These are phyloP conservation scores for Gymnogyps californianus DNA, from an alignment of 2,113 vertebrate species.

Conservation along the genomic window DNA sequence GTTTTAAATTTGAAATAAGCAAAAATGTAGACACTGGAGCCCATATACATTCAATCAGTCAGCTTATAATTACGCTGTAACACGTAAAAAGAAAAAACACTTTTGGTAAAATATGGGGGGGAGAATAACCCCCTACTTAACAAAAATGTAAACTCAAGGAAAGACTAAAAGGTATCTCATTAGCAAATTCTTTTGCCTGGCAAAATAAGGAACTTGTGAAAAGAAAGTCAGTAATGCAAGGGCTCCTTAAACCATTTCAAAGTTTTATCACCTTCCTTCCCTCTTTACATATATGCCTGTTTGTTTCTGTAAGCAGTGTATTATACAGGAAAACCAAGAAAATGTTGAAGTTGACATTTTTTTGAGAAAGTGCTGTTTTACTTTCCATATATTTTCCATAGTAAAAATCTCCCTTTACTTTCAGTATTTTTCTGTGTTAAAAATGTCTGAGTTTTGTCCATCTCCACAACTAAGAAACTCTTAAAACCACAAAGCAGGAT, in stretches of 20 bases:
- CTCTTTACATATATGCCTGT: neutral
- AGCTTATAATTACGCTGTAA: neutral
- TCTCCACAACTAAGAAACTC: neutral
- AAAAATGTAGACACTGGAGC: neutral
- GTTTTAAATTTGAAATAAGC: neutral
- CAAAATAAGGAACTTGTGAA: conserved; percentile 17
- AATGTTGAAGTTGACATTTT: neutral
- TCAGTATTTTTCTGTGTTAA: neutral
- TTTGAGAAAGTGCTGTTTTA: neutral
- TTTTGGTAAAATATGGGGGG: neutral
- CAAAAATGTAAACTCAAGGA: neutral
- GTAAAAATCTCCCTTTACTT: neutral
- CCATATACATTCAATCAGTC: neutral
- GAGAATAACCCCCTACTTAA: neutral
- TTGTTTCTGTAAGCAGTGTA: neutral
- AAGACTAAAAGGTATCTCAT: neutral
- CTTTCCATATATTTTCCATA: neutral
- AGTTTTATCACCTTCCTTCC: neutral
- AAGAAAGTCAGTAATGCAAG: neutral
- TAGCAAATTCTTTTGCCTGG: neutral
- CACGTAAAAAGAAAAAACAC: neutral
- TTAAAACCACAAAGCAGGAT: neutral
- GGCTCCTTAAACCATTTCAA: neutral
- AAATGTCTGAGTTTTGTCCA: neutral
- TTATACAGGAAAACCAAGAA: neutral